Evolutionary conservation across 2,797 vertebrate species (phyloP), one percentile per base, ranked within the genome.

Genomic region (Crocidura indochinensis): DNA sequence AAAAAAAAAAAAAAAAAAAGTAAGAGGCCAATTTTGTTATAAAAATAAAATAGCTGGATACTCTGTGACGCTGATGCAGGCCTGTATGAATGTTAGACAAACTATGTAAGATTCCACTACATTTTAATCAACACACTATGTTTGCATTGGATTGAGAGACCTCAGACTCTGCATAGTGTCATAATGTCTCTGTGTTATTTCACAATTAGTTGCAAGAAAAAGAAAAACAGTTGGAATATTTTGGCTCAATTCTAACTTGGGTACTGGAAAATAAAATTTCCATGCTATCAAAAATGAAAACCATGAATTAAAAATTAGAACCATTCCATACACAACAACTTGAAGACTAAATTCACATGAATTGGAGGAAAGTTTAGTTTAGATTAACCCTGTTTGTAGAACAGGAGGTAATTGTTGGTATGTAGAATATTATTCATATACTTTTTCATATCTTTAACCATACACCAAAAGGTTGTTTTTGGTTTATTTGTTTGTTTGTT

Each of bases 141-240:
- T 94, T 83, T 93, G 65, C n/a, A 44, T 44, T 27, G 46, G 47
- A 85, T 92, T 53, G 29, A 87, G 91, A 94, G 67, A 20, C 27
- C 17, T 80, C 60, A 47, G 81, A 68, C n/a, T 26, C 47, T 49
- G 6, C 77, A n/a, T 19, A 84, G 60, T 56, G 38, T 72, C 72
- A 67, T 78, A 64, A 27, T 1, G 6, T 79, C 12, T 93, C 82
- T 62, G 56, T 4, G 87, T 85, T 92, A 82, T 93, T 94, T 91
- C 82, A 76, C 72, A 92, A 94, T 81, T 71, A 65, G 22, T 73
- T 85, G 19, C 6, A 4, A 79, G 47, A 24, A 62, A 49, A 56
- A 77, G 46, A 19, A 69, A 56, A 49, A 44, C 49, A 6, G 8
- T 4, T 22, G 14, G 44, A 60, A 80, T 7, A 38, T 65, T 51